Conservation (phyloP, 1,140 invertebrate species). For the Sycophila sp. region DNA sequence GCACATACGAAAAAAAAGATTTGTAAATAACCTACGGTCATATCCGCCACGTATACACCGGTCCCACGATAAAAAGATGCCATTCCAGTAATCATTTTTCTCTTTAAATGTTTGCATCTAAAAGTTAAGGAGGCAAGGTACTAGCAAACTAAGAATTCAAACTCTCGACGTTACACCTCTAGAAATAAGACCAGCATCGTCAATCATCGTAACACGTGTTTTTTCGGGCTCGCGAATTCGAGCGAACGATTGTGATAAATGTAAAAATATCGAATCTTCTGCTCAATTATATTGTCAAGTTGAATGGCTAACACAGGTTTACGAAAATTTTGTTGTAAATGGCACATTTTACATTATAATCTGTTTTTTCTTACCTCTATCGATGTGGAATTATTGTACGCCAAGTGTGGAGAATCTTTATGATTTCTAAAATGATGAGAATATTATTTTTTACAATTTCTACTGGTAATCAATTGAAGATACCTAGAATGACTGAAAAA, state of each 20-base stretch:
- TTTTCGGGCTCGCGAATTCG: not conserved
- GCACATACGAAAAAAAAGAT: too few species aligned
- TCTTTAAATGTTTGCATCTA: not conserved
- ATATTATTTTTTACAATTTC: too few species aligned
- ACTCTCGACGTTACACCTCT: slow-evolving; percentile 2
- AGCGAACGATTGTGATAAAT: slow-evolving; percentile 23
- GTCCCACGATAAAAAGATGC: not conserved
- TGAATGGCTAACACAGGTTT: too few species aligned
- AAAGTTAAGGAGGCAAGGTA: not conserved
- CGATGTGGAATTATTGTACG: too few species aligned
- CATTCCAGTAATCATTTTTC: not conserved
- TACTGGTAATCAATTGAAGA: too few species aligned
- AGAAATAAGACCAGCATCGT: not conserved
- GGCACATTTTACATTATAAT: too few species aligned
- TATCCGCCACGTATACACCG: not conserved
- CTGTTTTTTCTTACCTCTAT: too few species aligned
- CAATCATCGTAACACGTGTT: not conserved
- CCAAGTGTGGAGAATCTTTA: too few species aligned
- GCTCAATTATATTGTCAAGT: too few species aligned
- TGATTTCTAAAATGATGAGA: too few species aligned
- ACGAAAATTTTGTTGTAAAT: too few species aligned
- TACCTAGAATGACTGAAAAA: too few species aligned
- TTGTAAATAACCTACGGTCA: slow-evolving; percentile 7
- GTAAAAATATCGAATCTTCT: slow-evolving; percentile 1
- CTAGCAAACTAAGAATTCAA: slow-evolving; percentile 1